These are phyloP conservation scores for Keiferia lycopersicella DNA, from an alignment of 2,888 invertebrate species.

Conservation along the genomic window DNA sequence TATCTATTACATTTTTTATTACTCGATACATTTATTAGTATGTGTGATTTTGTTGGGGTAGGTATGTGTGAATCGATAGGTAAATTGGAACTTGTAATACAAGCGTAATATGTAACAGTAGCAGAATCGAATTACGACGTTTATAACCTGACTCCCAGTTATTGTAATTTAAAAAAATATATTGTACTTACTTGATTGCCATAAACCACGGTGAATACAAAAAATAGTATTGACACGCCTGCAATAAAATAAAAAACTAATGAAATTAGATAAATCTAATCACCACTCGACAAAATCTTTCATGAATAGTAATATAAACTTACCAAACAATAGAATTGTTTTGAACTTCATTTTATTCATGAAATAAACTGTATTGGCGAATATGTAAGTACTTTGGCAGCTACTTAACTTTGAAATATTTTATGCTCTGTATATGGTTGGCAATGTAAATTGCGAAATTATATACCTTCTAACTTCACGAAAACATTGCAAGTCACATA, in stretches of 20 bases:
- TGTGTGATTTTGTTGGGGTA: no score
- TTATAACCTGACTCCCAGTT: no score
- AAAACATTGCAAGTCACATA: no score
- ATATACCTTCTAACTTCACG: no score
- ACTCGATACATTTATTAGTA: no score
- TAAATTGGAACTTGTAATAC: no score
- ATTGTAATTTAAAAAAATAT: not conserved
- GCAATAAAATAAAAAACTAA: constrained; percentile 6
- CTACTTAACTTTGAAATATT: not conserved
- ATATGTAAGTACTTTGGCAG: not conserved
- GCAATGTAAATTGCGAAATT: no score
- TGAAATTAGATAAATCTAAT: not conserved
- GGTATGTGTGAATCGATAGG: no score
- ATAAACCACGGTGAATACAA: not conserved
- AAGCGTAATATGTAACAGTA: no score
- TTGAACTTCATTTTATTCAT: not conserved
- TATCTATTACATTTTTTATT: no score
- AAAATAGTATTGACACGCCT: not conserved
- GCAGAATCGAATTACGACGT: no score
- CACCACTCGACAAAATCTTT: no score
- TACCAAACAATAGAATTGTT: not conserved
- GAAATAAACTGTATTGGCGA: not conserved
- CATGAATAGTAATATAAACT: not conserved
- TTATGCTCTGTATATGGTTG: not conserved
- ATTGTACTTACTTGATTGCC: not conserved